Conservation (phyloP, 2,113 vertebrate species). For the Casuarius casuarius region DNA sequence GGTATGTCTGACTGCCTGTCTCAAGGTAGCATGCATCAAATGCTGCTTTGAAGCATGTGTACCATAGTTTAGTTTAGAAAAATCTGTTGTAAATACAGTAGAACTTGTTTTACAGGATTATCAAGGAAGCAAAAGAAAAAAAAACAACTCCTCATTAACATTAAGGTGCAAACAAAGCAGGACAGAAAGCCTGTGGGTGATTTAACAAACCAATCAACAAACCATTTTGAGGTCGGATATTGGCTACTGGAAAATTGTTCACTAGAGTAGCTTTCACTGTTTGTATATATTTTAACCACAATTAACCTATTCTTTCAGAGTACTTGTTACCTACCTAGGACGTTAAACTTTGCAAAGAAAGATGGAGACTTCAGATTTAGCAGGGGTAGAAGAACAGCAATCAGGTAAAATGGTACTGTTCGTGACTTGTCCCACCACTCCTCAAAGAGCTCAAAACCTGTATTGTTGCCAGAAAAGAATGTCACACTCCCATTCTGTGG, state of each 20-base stretch:
- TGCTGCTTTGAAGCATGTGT: background rate
- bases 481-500: slow-evolving; percentile 59
- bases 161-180: background rate
- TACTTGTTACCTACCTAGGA: slow-evolving; percentile 84
- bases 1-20: background rate
- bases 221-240: background rate
- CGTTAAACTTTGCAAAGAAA: slow-evolving; percentile 98
- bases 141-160: background rate
- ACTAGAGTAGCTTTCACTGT: background rate
- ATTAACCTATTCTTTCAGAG: background rate
- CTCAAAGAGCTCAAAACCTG: slow-evolving; percentile 78
- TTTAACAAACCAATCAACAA: background rate
- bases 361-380: slow-evolving; percentile 95
- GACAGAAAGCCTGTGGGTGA: background rate
- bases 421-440: slow-evolving; percentile 90
- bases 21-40: background rate
- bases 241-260: background rate
- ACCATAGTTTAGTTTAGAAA: background rate
- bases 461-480: slow-evolving; percentile 41
- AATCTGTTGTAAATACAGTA: background rate
- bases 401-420: slow-evolving; percentile 92
- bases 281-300: background rate
- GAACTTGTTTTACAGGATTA: background rate
- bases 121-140: background rate
- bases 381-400: slow-evolving; percentile 88